Conservation (phyloP, 1,140 invertebrate genomes). For the Heliconius eleuchia region DNA sequence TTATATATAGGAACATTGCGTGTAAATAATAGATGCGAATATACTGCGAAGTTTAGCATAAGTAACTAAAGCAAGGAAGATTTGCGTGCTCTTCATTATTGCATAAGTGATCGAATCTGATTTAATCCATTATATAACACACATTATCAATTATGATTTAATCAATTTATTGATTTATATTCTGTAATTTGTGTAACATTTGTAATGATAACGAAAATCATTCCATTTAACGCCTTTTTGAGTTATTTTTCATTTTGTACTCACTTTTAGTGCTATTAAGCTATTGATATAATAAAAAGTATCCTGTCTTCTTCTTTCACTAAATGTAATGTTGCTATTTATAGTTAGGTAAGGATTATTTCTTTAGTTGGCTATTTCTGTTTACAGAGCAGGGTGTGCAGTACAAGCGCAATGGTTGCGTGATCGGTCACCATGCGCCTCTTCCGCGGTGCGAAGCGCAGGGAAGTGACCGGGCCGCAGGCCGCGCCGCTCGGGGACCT, state of each 20-base stretch:
- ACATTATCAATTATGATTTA: neutral
- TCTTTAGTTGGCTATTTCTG: neutral
- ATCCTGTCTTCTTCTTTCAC: neutral
- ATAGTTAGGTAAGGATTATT: neutral
- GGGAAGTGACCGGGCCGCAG: constrained; percentile 75
- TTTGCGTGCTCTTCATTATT: constrained; percentile 22
- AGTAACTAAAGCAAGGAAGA: constrained; percentile 1
- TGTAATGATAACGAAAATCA: neutral
- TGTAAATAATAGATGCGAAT: constrained; percentile 36
- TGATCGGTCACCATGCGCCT: constrained; percentile 78
- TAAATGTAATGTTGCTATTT: neutral
- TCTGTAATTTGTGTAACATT: neutral
- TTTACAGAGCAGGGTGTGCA: constrained; percentile 49
- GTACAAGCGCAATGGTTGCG: constrained; percentile 69
- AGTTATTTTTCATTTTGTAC: too few species aligned
- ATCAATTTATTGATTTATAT: neutral
- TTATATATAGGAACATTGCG: constrained; percentile 41
- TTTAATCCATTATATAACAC: neutral
- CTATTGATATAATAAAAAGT: neutral
- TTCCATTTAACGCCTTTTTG: too few species aligned
- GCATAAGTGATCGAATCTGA: constrained; percentile 38
- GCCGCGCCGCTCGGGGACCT: constrained; percentile 68
- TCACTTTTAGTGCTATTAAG: too few species aligned
- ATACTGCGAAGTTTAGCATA: constrained; percentile 24
- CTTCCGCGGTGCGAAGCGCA: constrained; percentile 78